Conservation (phyloP, 2,888 invertebrate genomes). For the Mythimna lalbum region DNA sequence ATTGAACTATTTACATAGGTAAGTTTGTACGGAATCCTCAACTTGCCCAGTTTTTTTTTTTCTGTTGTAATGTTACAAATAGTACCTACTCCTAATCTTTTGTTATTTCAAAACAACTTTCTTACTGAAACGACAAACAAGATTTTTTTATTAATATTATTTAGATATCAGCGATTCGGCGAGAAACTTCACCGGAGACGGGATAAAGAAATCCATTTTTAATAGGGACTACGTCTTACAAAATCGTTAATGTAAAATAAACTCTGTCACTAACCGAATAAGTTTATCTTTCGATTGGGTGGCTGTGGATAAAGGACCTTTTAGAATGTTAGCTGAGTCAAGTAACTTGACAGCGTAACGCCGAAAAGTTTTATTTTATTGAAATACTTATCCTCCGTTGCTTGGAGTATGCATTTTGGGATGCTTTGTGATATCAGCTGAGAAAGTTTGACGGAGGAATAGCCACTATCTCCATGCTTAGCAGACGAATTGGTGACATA, state of each 20-base stretch:
- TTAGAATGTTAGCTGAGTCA: constrained; percentile 23
- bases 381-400: constrained; percentile 48
- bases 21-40: too few species aligned
- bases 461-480: not conserved
- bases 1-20: too few species aligned
- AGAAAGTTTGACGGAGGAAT: constrained; percentile 4
- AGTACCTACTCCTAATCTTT: constrained; percentile 20
- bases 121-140: constrained; percentile 47
- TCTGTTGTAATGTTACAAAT: not conserved
- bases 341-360: constrained; percentile 32
- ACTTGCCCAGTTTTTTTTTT: too few species aligned
- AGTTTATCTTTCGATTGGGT: constrained; percentile 23
- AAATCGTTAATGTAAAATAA: constrained; percentile 25
- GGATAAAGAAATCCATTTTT: constrained; percentile 61
- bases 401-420: constrained; percentile 36
- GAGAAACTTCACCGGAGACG: constrained; percentile 41
- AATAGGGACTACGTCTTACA: constrained; percentile 25
- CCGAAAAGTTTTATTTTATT: constrained; percentile 55
- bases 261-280: constrained; percentile 13
- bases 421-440: constrained; percentile 31
- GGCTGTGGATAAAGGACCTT: not conserved
- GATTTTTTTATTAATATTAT: constrained; percentile 60
- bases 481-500: not conserved
- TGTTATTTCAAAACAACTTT: constrained; percentile 40
- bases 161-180: constrained; percentile 51